Evolutionary conservation across 2,797 vertebrate genomes (phyloP).

Genomic region (Sciaenops ocellatus): DNA sequence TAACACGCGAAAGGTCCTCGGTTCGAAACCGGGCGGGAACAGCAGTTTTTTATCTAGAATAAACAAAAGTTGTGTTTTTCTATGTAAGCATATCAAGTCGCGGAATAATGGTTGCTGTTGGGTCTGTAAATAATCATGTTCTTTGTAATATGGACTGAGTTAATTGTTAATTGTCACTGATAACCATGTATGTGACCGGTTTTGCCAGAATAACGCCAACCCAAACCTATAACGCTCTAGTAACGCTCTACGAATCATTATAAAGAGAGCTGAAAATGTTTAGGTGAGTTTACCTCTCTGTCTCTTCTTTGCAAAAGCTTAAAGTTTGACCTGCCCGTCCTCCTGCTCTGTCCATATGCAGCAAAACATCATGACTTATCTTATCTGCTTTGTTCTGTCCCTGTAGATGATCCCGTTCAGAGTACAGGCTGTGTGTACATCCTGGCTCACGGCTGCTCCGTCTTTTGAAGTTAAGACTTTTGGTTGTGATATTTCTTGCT

Average conservation of each 20-base stretch:
- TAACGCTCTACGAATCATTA: background rate
- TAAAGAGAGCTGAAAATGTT: background rate
- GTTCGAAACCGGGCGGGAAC: slow-evolving; percentile 74
- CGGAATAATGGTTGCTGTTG: rapidly evolving
- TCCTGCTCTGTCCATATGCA: background rate
- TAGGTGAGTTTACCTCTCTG: background rate
- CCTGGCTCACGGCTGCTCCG: slow-evolving; percentile 13
- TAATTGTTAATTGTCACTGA: background rate
- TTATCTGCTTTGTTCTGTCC: slow-evolving; percentile 46
- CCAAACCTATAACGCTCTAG: no score
- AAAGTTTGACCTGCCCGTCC: background rate
- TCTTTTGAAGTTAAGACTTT: slow-evolving; percentile 31
- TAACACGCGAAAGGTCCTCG: slow-evolving; percentile 75
- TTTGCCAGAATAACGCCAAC: background rate
- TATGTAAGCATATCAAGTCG: background rate
- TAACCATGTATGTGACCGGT: background rate
- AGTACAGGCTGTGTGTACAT: slow-evolving; percentile 19
- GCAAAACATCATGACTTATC: slow-evolving; percentile 10
- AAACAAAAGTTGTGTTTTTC: rapidly evolving
- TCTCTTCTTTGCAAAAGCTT: background rate
- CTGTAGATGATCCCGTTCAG: slow-evolving; percentile 23
- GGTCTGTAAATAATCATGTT: background rate
- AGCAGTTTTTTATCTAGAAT: background rate
- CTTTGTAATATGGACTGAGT: background rate
- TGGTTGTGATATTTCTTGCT: slow-evolving; percentile 15